Conservation (phyloP, 2,113 vertebrate genomes). For the Sardina pilchardus region DNA sequence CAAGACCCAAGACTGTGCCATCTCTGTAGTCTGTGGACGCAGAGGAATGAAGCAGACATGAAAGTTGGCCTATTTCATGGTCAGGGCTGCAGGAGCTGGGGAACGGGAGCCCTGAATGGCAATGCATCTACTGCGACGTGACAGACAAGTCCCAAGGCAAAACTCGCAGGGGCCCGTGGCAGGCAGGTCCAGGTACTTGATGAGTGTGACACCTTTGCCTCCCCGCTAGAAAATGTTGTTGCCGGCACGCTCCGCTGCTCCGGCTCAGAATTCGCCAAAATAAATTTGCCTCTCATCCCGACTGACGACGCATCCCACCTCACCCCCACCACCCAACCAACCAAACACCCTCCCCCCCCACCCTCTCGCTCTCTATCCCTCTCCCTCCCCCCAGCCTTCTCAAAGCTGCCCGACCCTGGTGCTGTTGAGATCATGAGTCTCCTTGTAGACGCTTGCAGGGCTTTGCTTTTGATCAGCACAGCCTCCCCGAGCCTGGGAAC, state of each 20-base stretch:
- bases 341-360: not conserved
- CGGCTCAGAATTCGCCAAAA: slow-evolving; percentile 72
- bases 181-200: slow-evolving; percentile 77
- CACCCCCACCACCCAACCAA: not conserved
- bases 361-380: not conserved
- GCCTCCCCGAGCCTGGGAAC: slow-evolving; percentile 67
- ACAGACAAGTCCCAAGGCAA: slow-evolving; percentile 80
- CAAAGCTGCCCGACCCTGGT: slow-evolving; percentile 73
- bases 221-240: slow-evolving; percentile 71
- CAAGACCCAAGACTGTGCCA: slow-evolving; percentile 71
- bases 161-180: slow-evolving; percentile 63
- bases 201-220: slow-evolving; percentile 77
- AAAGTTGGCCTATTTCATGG: slow-evolving; percentile 83
- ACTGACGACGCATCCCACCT: slow-evolving; percentile 63
- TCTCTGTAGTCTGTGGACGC: slow-evolving; percentile 65
- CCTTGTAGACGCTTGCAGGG: slow-evolving; percentile 73
- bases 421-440: slow-evolving; percentile 75
- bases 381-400: slow-evolving; percentile 42
- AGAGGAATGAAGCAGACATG: slow-evolving; percentile 73
- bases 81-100: slow-evolving; percentile 68
- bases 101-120: slow-evolving; percentile 74
- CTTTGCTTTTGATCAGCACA: slow-evolving; percentile 73
- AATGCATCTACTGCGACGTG: slow-evolving; percentile 79
- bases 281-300: slow-evolving; percentile 75
- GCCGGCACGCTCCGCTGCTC: slow-evolving; percentile 74